Conservation (phyloP, 2,888 invertebrate genomes). For the Caenorhabditis uteleia region DNA sequence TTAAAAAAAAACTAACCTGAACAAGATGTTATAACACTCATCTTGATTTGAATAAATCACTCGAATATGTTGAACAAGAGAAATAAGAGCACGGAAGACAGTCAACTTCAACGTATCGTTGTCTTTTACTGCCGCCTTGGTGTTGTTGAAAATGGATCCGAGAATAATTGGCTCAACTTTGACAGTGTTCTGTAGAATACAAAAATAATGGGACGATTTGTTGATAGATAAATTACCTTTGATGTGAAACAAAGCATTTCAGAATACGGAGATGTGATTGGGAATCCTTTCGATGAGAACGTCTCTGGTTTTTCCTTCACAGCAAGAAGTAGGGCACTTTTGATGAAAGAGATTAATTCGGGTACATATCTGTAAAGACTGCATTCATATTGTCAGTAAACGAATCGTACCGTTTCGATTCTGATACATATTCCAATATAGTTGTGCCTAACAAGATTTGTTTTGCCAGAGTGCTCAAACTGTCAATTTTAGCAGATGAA, state of each 20-base stretch:
- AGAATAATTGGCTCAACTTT: constrained; percentile 18
- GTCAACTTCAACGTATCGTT: constrained; percentile 6
- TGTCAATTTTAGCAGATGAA: constrained; percentile 39
- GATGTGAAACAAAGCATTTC: constrained; percentile 46
- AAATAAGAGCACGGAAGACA: constrained; percentile 32
- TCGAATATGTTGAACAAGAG: constrained; percentile 25
- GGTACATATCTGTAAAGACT: constrained; percentile 80
- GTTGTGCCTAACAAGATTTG: constrained; percentile 41
- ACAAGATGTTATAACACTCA: constrained; percentile 44
- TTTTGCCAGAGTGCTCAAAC: constrained; percentile 19
- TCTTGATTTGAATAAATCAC: constrained; percentile 43
- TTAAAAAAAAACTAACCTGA: constrained; percentile 32
- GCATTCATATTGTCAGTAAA: constrained; percentile 8
- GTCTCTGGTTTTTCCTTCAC: constrained; percentile 31
- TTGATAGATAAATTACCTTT: constrained; percentile 7
- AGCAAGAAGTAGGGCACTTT: constrained; percentile 80
- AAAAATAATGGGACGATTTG: not conserved
- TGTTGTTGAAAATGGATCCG: constrained; percentile 10
- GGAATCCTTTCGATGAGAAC: constrained; percentile 49
- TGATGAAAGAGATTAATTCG: constrained; percentile 81
- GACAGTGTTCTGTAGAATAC: not conserved
- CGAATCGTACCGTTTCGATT: constrained; percentile 56
- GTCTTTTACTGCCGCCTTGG: not conserved
- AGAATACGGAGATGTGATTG: constrained; percentile 51
- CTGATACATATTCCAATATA: constrained; percentile 46